phyloP scores from a whole-genome alignment of 2,113 vertebrate genomes.

The Orthonyx spaldingii region DNA sequence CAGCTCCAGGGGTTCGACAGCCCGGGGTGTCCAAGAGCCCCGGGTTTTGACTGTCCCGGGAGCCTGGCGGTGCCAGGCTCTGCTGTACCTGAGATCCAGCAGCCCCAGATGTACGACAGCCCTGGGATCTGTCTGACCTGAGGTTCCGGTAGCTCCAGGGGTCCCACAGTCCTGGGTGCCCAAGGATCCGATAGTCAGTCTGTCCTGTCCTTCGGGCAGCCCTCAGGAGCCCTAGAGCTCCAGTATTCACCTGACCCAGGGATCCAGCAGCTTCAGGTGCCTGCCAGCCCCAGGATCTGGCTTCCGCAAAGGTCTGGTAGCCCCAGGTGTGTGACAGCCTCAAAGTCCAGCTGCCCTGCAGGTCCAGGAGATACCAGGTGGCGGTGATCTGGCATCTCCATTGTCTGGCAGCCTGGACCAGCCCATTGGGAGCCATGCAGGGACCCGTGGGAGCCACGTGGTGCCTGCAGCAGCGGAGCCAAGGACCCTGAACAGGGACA shows the following conservation, averaged over 20 bases:
- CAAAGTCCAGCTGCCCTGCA: background rate
- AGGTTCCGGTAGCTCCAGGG: background rate
- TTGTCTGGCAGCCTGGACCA: background rate
- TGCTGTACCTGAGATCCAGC: background rate
- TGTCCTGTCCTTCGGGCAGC: background rate
- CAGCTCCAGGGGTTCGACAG: background rate
- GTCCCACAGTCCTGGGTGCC: background rate
- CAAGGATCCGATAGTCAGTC: too few relatives aligned
- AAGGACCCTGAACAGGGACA: background rate
- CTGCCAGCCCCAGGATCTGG: accelerated
- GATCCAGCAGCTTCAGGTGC: background rate
- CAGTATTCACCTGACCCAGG: too few relatives aligned
- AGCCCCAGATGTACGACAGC: background rate
- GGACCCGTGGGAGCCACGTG: background rate
- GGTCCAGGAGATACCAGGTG: background rate
- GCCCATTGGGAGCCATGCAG: background rate
- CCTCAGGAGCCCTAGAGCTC: background rate
- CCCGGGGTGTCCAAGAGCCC: background rate
- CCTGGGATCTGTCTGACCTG: background rate
- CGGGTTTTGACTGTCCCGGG: background rate
- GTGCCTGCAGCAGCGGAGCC: background rate
- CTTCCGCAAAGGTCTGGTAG: background rate
- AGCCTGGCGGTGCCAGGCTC: background rate
- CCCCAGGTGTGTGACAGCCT: background rate
- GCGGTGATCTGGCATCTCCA: background rate